Evolutionary conservation across 2,888 invertebrate species (phyloP).

Genomic region (Ophion obscuratus): DNA sequence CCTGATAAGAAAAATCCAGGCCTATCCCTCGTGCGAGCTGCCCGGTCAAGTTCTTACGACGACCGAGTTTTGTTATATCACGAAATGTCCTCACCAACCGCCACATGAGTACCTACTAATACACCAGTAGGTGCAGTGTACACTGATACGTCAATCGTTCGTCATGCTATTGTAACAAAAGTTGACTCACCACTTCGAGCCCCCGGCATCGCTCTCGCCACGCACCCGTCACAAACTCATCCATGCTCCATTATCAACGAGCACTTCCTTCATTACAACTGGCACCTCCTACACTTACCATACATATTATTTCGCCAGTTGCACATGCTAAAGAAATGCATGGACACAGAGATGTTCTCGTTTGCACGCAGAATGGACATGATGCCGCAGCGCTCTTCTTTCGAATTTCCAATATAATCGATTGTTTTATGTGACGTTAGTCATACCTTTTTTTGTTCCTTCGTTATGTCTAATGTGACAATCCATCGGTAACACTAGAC

Average conservation of each 20-base stretch:
- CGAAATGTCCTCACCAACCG: neutral
- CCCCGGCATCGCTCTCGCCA: neutral
- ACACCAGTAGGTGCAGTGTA: neutral
- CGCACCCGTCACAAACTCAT: constrained; percentile 45
- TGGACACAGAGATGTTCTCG: no score
- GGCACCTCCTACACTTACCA: neutral
- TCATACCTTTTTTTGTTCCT: constrained; percentile 17
- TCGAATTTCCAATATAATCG: neutral
- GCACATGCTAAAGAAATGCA: constrained; percentile 12
- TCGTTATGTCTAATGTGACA: neutral
- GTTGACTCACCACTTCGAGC: constrained; percentile 43
- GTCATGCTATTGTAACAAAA: neutral
- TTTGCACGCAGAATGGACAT: no score
- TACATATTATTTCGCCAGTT: neutral
- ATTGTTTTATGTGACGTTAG: neutral
- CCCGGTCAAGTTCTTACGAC: constrained; percentile 46
- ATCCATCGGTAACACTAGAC: neutral
- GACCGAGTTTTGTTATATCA: constrained; percentile 49
- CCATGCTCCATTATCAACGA: constrained; percentile 7
- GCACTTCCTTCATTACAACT: constrained; percentile 5
- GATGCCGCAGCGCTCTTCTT: no score
- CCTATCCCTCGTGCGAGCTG: constrained; percentile 5
- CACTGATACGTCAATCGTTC: neutral
- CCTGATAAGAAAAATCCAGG: constrained; percentile 39
- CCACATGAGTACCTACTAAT: constrained; percentile 14